Evolutionary conservation across 2,797 vertebrate species (phyloP), one percentile per base, ranked within the genome.

Genomic region (Emys orbicularis): DNA sequence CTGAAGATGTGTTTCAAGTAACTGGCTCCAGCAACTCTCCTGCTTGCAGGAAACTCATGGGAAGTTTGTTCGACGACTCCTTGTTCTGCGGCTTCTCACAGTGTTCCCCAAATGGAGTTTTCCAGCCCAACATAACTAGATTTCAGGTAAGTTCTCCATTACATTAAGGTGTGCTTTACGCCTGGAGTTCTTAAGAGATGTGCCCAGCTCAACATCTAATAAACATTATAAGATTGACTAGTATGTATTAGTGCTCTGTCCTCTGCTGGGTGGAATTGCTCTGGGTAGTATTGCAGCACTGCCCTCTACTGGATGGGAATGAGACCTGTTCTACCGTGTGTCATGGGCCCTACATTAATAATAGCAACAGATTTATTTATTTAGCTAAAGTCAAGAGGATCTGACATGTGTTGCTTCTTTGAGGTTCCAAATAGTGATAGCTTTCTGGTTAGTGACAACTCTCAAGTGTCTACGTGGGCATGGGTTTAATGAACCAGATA

Each of bases 71-170:
- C 90, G 96, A 95, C 93, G 84, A 80, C 0, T 96, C 96, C 41
- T 94, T 94, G 1, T 84, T 94, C 86, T 97, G 94, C 84, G 91
- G 41, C 95, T 93, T 97, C 94, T 57, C 54, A 80, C 15, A 31
- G 8, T 41, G 5, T 29, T 57, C 88, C 52, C 49, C 19, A 72
- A 90, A 80, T 65, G 83, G 16, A 23, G 37, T 3, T 23, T 72
- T 44, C 91, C 88, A 86, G 41, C 84, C 86, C 16, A n/a, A 16
- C 27, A 52, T 0, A 80, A 91, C 82, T 37, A 95, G 52, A 86
- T 87, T 97, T 91, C 65, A 96, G 94, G 97, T 97, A 84, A 44
- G 94, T 95, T 90, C 84, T 87, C 18, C 21, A 80, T 85, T 81
- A n/a, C 21, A 68, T 15, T 47, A 74, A 47, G 10, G 23, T 56